Conservation (phyloP, 2,888 invertebrate genomes). For the Dysmachus trigonus region DNA sequence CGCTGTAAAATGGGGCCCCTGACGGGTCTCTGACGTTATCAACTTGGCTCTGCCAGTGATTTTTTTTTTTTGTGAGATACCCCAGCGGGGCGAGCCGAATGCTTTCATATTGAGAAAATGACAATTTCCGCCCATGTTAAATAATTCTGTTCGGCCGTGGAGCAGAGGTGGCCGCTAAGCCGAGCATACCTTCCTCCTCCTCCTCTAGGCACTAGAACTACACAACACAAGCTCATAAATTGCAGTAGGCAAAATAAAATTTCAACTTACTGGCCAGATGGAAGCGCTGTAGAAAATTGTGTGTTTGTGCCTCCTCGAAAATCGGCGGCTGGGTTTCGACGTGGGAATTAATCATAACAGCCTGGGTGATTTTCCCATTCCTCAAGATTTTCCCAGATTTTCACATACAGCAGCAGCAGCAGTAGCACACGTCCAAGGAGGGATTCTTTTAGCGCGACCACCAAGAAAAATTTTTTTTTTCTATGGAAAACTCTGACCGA, state of each 20-base stretch:
- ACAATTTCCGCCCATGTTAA: constrained; percentile 45
- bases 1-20: background rate
- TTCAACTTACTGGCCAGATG: constrained; percentile 9
- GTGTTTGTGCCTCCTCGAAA: background rate
- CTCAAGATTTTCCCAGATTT: background rate
- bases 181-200: background rate
- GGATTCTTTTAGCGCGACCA: background rate
- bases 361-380: background rate
- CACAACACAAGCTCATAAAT: background rate
- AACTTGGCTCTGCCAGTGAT: background rate
- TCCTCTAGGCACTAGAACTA: background rate
- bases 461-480: too few species aligned
- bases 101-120: constrained; percentile 22
- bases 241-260: constrained; percentile 2
- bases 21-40: background rate
- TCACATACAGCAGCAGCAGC: background rate
- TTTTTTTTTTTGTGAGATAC: background rate
- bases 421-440: background rate
- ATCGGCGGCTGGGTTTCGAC: background rate
- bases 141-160: too few species aligned
- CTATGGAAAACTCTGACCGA: background rate
- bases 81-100: background rate
- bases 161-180: background rate
- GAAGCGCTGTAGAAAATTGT: background rate
- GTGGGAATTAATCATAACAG: background rate